Conservation (phyloP, 2,113 vertebrate genomes). For the Pedetes capensis region DNA sequence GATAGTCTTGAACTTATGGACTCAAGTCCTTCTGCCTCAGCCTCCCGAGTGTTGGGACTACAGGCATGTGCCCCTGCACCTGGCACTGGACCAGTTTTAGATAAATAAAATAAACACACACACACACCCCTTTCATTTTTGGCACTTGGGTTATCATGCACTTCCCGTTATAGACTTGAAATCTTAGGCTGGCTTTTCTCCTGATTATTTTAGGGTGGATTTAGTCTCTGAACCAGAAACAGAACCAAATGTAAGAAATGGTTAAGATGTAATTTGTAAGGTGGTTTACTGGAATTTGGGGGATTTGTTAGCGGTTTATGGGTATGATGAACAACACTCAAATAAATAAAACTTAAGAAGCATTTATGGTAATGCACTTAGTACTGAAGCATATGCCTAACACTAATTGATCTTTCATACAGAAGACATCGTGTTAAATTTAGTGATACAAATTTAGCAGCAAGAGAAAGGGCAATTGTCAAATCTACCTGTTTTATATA, state of each 20-base stretch:
- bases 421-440: background rate
- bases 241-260: constrained; percentile 5
- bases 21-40: background rate
- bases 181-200: background rate
- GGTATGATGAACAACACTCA: background rate
- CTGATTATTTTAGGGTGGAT: background rate
- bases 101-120: background rate
- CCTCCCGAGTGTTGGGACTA: background rate
- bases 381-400: background rate
- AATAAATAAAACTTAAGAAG: constrained; percentile 57
- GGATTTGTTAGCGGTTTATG: constrained; percentile 1
- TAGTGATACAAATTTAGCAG: background rate
- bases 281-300: background rate
- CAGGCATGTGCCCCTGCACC: background rate
- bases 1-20: too few species aligned
- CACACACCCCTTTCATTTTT: background rate
- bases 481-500: background rate
- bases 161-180: background rate
- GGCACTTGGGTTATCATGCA: background rate
- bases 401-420: background rate
- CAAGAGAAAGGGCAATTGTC: background rate
- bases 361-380: constrained; percentile 12
- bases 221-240: constrained; percentile 15
- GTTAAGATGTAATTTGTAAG: background rate
- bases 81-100: constrained; percentile 2